Conservation (phyloP, 2,113 vertebrate species). For the Polypterus senegalus region DNA sequence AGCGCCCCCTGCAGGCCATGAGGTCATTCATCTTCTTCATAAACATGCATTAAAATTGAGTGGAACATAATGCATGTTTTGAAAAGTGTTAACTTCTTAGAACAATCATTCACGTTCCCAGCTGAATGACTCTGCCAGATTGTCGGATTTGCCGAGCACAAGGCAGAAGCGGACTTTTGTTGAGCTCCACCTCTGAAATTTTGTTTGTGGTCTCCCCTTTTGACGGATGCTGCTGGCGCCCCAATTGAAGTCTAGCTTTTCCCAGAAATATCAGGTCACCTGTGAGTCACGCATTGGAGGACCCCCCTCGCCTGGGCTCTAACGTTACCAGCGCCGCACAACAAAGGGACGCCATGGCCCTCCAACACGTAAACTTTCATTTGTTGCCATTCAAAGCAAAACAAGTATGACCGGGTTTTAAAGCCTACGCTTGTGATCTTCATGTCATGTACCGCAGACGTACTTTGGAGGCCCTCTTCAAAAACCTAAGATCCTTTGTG, state of each 20-base stretch:
- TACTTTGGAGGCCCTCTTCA: slow-evolving; percentile 4
- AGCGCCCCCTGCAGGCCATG: no score
- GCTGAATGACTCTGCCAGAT: no score
- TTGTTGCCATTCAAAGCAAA: slow-evolving; percentile 41
- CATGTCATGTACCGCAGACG: slow-evolving; percentile 13
- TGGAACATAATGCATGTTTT: no score
- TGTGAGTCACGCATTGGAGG: slow-evolving; percentile 17
- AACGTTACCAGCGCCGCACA: slow-evolving; percentile 14
- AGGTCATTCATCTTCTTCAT: no score
- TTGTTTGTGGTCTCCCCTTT: slow-evolving; percentile 12
- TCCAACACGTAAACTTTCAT: slow-evolving; percentile 15
- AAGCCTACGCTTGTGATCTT: slow-evolving; percentile 19
- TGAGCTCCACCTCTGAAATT: neutral
- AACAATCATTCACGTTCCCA: no score
- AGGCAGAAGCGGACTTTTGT: no score
- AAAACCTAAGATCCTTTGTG: slow-evolving; percentile 21
- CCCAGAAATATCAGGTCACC: slow-evolving; percentile 29
- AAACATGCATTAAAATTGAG: no score
- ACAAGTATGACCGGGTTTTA: slow-evolving; percentile 44
- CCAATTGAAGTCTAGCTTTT: slow-evolving; percentile 13
- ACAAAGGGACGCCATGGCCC: slow-evolving; percentile 20
- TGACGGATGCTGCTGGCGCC: neutral
- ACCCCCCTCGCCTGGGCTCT: slow-evolving; percentile 14
- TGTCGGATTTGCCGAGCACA: no score
- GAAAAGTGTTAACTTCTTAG: no score